phyloP scores from a whole-genome alignment of 2,888 invertebrate species.

The Ophonus ardosiacus region DNA sequence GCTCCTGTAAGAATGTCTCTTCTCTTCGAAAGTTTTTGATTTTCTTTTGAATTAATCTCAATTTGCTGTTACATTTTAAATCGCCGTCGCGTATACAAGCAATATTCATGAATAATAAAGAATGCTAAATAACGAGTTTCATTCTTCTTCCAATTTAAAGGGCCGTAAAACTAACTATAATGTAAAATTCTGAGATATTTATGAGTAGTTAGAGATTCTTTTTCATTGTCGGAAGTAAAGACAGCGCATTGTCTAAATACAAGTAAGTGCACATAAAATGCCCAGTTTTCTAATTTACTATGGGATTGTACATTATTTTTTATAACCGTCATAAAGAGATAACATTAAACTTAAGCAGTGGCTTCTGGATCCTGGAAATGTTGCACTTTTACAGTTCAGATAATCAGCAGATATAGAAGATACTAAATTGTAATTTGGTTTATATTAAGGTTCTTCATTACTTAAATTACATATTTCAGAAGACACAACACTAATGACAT shows the following conservation, averaged over 20 bases:
- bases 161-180: not conserved
- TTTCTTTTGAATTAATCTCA: too few relatives aligned
- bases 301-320: constrained; percentile 45
- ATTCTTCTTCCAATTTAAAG: not conserved
- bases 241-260: constrained; percentile 36
- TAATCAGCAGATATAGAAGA: not conserved
- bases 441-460: not conserved
- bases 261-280: constrained; percentile 47
- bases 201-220: constrained; percentile 12
- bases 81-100: not conserved
- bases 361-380: constrained; percentile 26
- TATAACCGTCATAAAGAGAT: constrained; percentile 39
- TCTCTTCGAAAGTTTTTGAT: too few relatives aligned
- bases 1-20: too few relatives aligned
- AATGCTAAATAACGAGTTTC: not conserved
- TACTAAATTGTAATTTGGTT: not conserved
- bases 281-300: constrained; percentile 27
- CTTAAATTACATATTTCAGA: not conserved
- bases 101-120: not conserved
- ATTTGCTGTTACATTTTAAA: too few relatives aligned
- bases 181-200: constrained; percentile 8
- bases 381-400: constrained; percentile 21
- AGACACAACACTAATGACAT: not conserved
- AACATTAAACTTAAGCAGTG: constrained; percentile 34
- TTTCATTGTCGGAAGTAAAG: constrained; percentile 21